A percentile compares a stretch with the other conserved stretches of the same genome.
Conservation (phyloP, 2,797 vertebrate genomes). For the Leuciscus waleckii region DNA sequence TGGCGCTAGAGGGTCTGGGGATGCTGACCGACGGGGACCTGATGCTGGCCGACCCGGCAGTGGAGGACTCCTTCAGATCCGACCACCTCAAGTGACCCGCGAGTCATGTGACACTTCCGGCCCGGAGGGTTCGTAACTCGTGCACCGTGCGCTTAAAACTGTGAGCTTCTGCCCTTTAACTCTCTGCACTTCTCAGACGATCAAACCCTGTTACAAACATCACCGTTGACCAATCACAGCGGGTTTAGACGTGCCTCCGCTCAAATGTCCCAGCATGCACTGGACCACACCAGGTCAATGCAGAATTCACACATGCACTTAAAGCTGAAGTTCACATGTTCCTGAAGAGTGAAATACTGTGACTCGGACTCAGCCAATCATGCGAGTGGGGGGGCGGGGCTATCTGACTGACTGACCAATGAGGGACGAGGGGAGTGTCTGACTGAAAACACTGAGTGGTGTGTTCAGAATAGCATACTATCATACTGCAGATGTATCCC, state of each 20-base stretch:
- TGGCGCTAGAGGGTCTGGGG: conserved; percentile 85
- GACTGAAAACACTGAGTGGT: background rate
- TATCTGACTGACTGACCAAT: background rate
- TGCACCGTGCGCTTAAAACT: conserved; percentile 52
- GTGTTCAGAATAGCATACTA: background rate
- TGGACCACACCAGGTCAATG: background rate
- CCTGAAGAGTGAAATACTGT: background rate
- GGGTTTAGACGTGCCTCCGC: background rate
- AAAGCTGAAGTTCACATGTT: background rate
- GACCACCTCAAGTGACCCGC: conserved; percentile 84
- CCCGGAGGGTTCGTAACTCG: conserved; percentile 41
- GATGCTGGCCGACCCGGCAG: conserved; percentile 88
- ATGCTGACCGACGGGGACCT: conserved; percentile 89
- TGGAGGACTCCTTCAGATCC: conserved; percentile 92
- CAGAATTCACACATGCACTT: background rate
- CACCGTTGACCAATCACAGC: background rate
- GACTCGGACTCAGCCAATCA: background rate
- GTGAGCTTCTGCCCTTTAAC: conserved; percentile 47
- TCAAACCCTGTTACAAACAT: conserved; percentile 8
- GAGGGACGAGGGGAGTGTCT: background rate
- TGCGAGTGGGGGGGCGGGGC: background rate
- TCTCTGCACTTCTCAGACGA: background rate
- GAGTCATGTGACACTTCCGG: background rate
- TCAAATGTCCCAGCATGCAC: conserved; percentile 24
- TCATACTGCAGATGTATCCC: background rate